Base-by-base conservation (phyloP, 1,140 invertebrate genomes). In the Homalodisca vitripennis region DNA sequence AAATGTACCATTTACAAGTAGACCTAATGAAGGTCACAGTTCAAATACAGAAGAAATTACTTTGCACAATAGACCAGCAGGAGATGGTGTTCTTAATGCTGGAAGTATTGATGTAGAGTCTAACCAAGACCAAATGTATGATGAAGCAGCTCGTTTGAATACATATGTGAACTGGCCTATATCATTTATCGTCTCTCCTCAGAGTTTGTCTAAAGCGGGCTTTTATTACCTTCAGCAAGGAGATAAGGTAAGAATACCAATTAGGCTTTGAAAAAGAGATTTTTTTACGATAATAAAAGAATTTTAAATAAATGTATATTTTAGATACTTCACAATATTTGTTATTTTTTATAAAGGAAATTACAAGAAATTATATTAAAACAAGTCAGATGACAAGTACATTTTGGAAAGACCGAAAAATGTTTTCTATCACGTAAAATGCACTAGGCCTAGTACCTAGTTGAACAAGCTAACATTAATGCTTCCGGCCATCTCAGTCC, bases 151-250 rank as follows among this genome's bases (percentile, higher is more conserved):
- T 20, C 80, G 87, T 70, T 78, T 88, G 24, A 72, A 80, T 41
- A 84, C 89, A 0, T 91, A 88, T 77, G 77, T 77, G 41, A 84
- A 83, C 77, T 92, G 89, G 89, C 86, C 88, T 55, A 83, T 86
- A 76, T 73, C 74, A 67, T 82, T 77, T 57, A 82, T 87, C 53
- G 84, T 89, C 13, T 83, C 84, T 0, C 87, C 91, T 0, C 81
- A 88, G 76, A 83, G 86, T 17, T 79, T 97, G 69, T 93, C 92
- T 0, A 84, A 84, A 77, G 90, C 93, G 72, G 94, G 94, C 3
- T 96, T 95, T 79, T 93, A 89, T 76, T 94, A 90, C 76, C 79
- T 89, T 12, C 79, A 83, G 46, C 71, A 79, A 53, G 77, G 75
- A 14, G 88, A 90, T 75, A 77, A 79, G 77, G 83, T 84, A 77